Evolutionary conservation across 2,888 invertebrate genomes (phyloP), one percentile per base, ranked within the genome.

Genomic region (Platerodrilus igneus): DNA sequence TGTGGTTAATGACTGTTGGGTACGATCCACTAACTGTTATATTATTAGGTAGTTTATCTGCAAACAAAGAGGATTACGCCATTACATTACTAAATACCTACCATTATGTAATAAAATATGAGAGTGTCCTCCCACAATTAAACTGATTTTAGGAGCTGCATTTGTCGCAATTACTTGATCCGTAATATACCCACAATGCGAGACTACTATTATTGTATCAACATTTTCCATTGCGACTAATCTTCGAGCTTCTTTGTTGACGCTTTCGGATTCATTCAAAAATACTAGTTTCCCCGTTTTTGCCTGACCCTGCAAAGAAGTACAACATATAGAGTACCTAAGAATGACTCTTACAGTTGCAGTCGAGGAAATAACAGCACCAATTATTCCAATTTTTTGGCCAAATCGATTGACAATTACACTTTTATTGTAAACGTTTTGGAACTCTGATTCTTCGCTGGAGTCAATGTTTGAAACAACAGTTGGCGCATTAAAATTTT

Each of bases 51-150:
- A n/a, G n/a, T n/a, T n/a, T n/a, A n/a, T n/a, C n/a, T n/a, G n/a
- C n/a, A n/a, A n/a, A n/a, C n/a, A n/a, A n/a, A n/a, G n/a, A n/a
- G n/a, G n/a, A n/a, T n/a, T n/a, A n/a, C n/a, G n/a, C n/a, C n/a
- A 5, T 19, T 19, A 19, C 20, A 19, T 7, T 19, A 7, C 6
- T 5, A 19, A 7, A 7, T 1, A 19, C 6, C 5, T 41, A 52
- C 73, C 74, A 4, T 79, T 80, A 62, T 78, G 90, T 1, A 91
- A 73, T 51, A 91, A 78, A 0, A 84, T 81, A 62, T 92, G 86
- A 0, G 86, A 83, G 62, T 91, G 91, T 0, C 81, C 86, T 4
- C 91, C 91, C n/a, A 92, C 83, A 38, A 92, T 83, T 0, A 91
- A 73, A 61, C 89, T 86, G 33, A 92, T 75, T 18, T 79, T 76